Evolutionary conservation across 2,113 vertebrate species (phyloP).

Genomic region (Meriones unguiculatus): DNA sequence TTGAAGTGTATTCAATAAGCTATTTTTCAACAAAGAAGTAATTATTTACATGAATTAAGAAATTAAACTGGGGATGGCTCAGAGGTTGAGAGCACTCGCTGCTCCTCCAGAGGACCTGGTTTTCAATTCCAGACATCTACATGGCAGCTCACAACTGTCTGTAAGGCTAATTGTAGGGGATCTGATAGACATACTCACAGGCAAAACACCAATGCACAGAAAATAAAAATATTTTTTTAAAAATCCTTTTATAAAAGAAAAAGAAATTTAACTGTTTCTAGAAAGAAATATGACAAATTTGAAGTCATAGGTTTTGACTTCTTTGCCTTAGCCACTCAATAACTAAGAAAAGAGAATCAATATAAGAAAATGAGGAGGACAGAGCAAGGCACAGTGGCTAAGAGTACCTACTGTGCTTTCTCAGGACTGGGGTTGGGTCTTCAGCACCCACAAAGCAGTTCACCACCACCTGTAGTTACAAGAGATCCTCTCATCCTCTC

Average conservation of each 20-base stretch:
- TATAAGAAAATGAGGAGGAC: background rate
- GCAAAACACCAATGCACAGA: too few species aligned
- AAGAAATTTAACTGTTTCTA: background rate
- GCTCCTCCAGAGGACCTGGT: too few species aligned
- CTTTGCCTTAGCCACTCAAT: background rate
- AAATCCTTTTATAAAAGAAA: too few species aligned
- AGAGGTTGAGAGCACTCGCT: too few species aligned
- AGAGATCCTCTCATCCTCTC: background rate
- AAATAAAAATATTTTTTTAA: too few species aligned
- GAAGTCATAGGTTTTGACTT: conserved; percentile 20
- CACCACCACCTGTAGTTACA: background rate
- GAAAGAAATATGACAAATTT: conserved; percentile 18
- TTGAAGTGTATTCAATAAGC: background rate
- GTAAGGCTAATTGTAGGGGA: too few species aligned
- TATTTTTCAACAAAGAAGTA: background rate
- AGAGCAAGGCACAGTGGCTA: background rate
- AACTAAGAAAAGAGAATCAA: conserved; percentile 27
- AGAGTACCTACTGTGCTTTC: too few species aligned
- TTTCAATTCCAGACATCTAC: too few species aligned
- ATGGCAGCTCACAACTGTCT: too few species aligned
- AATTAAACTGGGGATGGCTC: background rate
- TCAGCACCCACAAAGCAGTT: background rate
- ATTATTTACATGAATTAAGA: conserved; percentile 13
- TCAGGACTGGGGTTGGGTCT: background rate
- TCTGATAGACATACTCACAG: too few species aligned